Evolutionary conservation across 2,888 invertebrate species (phyloP), one percentile per base, ranked within the genome.

Genomic region (Pharmacophagus antenor): DNA sequence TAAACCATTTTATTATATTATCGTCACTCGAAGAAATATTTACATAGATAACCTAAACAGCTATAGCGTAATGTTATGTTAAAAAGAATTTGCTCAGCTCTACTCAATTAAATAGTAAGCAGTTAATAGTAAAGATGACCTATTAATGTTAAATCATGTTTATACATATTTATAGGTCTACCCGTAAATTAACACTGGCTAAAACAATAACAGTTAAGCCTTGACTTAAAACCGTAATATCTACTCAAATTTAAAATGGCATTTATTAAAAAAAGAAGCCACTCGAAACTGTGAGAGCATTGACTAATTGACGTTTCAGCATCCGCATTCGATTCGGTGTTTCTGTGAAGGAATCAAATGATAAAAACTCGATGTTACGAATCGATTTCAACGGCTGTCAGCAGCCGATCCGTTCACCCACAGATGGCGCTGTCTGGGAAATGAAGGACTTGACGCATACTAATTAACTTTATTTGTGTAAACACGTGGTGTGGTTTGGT

Each of bases 361-460:
- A 61, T 58, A 63, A 62, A 56, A 82, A 79, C 70, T 76, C 75
- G 84, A 86, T 82, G 84, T 76, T 74, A 80, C 83, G 78, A 83
- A 85, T 82, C 77, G 80, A 84, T 84, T 73, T 65, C 65, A 62
- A 73, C 78, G 87, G 72, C 66, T 85, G 87, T 82, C 87, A 76
- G 71, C 80, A 76, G 69, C 66, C 76, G 77, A 80, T 76, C 70
- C 72, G 73, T 78, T 73, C 67, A 77, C 61, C 72, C 79, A 81
- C 85, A 85, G 84, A 85, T 85, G 84, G 80, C 80, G 79, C 70
- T 80, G 77, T 59, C 54, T 47, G 57, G 66, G 66, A 65, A 66
- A 65, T 62, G 62, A 62, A 53, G 47, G 57, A 61, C 58, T 63
- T 68, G 62, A 62, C 62, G 62, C 62, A 41, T 63, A 65, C 63